These are phyloP conservation scores for Frieseomelitta varia DNA, from an alignment of 1,140 invertebrate species.

Conservation along the genomic window DNA sequence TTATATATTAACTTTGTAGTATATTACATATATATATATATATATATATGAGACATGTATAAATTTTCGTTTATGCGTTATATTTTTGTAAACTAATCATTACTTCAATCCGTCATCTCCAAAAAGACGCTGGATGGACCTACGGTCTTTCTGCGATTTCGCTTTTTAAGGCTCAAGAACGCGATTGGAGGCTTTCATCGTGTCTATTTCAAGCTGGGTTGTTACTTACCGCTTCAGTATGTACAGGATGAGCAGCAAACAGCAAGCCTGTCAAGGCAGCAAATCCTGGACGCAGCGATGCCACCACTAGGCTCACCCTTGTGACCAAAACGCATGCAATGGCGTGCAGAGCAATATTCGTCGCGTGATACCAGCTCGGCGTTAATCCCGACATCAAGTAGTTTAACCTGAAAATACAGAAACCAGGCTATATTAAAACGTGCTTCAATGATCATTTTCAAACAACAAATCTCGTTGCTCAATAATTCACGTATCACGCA, in stretches of 20 bases:
- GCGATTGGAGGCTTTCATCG: neutral
- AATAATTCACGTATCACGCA: neutral
- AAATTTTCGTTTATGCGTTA: neutral
- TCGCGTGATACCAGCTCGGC: slow-evolving; percentile 88
- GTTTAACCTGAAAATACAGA: slow-evolving; percentile 86
- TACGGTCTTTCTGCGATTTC: neutral
- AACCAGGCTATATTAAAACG: neutral
- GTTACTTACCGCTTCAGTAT: slow-evolving; percentile 92
- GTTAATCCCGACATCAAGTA: slow-evolving; percentile 86
- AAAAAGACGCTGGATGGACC: neutral
- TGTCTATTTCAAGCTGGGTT: neutral
- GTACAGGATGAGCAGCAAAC: slow-evolving; percentile 94
- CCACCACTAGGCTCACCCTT: slow-evolving; percentile 85
- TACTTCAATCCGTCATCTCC: neutral
- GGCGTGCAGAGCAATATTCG: slow-evolving; percentile 89
- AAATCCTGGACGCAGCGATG: slow-evolving; percentile 85
- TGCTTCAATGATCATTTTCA: neutral
- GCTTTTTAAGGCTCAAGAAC: neutral
- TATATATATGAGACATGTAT: neutral
- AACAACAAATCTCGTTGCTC: neutral
- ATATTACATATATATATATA: too few relatives aligned
- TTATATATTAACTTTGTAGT: too few relatives aligned
- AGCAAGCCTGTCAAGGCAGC: slow-evolving; percentile 87
- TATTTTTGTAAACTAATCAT: too few relatives aligned
- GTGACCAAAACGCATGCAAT: slow-evolving; percentile 88